phyloP scores from a whole-genome alignment of 2,888 invertebrate genomes.

The Drosophila imparisetae region DNA sequence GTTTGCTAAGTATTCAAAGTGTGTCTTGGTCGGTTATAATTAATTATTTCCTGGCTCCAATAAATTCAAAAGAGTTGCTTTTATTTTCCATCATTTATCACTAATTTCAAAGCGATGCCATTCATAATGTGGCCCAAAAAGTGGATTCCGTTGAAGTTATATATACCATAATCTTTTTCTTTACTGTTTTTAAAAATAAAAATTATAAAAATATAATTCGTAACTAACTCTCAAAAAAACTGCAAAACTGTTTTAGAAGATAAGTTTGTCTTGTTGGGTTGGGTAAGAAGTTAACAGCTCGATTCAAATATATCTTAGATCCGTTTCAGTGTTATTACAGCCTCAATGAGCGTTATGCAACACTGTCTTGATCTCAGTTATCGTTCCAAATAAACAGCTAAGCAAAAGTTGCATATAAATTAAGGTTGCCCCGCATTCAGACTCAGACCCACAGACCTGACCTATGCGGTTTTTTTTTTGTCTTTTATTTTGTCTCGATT shows the following conservation, averaged over 20 bases:
- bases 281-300: neutral
- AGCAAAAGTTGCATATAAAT: conserved; percentile 26
- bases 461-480: conserved; percentile 55
- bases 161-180: neutral
- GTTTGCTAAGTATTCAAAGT: neutral
- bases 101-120: neutral
- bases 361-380: conserved; percentile 9
- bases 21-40: neutral
- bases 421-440: conserved; percentile 55
- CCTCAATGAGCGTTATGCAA: conserved; percentile 6
- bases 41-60: neutral
- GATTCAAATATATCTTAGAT: neutral
- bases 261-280: neutral
- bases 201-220: neutral
- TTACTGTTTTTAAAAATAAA: neutral
- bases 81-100: neutral
- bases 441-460: conserved; percentile 68
- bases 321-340: neutral
- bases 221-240: neutral
- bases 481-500: conserved; percentile 9
- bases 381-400: conserved; percentile 4
- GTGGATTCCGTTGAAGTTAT: neutral
- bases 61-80: neutral
- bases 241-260: neutral
- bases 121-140: neutral